Conservation (phyloP, 2,888 invertebrate genomes). For the Gymnocheta viridis region DNA sequence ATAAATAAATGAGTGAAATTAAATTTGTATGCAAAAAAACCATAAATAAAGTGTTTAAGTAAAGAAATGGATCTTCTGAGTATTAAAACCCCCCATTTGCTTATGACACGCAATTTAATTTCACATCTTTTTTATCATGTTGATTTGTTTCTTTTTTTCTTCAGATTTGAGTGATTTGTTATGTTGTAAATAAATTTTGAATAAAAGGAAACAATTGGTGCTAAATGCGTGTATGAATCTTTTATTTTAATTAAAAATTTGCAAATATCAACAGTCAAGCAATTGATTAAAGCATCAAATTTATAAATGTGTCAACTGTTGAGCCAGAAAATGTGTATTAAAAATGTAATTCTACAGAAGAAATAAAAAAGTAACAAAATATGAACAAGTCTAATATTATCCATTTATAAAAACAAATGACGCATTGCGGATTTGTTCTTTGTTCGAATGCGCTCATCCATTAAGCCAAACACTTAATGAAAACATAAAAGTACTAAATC, state of each 20-base stretch:
- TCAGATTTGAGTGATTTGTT: background rate
- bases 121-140: no score
- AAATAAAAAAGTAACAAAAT: slow-evolving; percentile 25
- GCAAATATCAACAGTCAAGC: background rate
- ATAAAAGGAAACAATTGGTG: background rate
- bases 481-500: slow-evolving; percentile 50
- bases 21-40: no score
- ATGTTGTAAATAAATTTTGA: background rate
- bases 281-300: slow-evolving; percentile 57
- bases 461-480: slow-evolving; percentile 53
- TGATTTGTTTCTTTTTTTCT: no score
- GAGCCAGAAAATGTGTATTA: slow-evolving; percentile 7
- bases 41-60: no score
- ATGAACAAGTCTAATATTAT: slow-evolving; percentile 31
- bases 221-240: background rate
- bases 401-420: slow-evolving; percentile 65
- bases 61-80: no score
- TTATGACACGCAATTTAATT: no score
- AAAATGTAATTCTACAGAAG: background rate
- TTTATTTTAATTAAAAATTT: slow-evolving; percentile 21
- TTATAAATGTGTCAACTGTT: slow-evolving; percentile 51
- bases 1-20: no score
- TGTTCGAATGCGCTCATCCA: slow-evolving; percentile 41
- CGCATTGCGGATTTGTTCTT: slow-evolving; percentile 66
- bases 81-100: no score